Base-by-base conservation (phyloP, 2,888 invertebrate species). In the Drosophila niveifrons region DNA sequence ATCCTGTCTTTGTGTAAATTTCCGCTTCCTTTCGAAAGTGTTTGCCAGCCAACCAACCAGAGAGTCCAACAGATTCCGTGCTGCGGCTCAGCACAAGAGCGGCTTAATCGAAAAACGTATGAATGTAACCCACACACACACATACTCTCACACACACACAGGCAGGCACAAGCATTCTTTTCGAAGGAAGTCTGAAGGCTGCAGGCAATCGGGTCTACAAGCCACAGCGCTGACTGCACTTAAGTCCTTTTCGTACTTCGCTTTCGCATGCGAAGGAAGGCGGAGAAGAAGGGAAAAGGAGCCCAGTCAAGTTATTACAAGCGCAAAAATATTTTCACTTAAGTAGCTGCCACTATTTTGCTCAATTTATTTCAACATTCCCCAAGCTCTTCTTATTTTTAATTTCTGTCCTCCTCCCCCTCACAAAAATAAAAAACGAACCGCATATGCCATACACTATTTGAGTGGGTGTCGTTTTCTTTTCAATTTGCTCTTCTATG, bases 331-430 rank as follows among this genome's bases (percentile, higher is more conserved):
- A 88, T 85, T 88, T 85, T 79, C 82, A 82, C 87, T 86, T 86
- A 85, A 85, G 89, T 88, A 86, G 87, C 85, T 86, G 89, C 84
- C 84, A 88, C 77, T 76, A 86, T 86, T 86, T 85, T 79, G 84
- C 81, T 85, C 87, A 86, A 85, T 86, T 85, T 85, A 85, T 88
- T 85, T 85, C 70, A 69, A 77, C 87, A 75, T 83, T 36, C 15
- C 36, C 15, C 47, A 13, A 46, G 11, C 69, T 41, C 13, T 23
- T 1, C 50, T 56, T 75, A 77, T 72, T 84, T 78, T 84, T 78
- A 82, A 82, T 86, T 82, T 87, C 56, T 65, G 69, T 8, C 2
- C 39, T 7, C 13, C 23, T 23, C 23, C 13, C 23, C 6, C 23
- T 23, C 23, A 23, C 3, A 23, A 23, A 23, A 23, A 23, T 1